phyloP scores from a whole-genome alignment of 2,113 vertebrate species.

The Gadus chalcogrammus region DNA sequence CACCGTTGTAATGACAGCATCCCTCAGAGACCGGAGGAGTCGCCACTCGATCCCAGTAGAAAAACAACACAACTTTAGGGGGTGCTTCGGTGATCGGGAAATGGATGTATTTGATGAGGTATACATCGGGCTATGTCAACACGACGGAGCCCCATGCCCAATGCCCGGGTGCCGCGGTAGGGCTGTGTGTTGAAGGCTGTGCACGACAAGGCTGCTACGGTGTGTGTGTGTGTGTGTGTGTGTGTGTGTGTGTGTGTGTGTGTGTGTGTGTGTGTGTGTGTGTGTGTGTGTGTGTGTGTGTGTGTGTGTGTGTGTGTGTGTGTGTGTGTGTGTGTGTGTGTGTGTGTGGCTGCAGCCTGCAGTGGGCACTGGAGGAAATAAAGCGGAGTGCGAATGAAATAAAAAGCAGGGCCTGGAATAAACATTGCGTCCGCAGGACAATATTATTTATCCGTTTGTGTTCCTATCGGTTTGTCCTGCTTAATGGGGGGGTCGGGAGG shows the following conservation, averaged over 20 bases:
- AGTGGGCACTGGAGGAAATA: conserved; percentile 49
- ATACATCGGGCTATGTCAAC: no score
- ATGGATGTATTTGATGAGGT: no score
- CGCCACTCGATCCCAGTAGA: no score
- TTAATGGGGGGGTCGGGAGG: background rate
- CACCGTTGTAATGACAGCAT: no score
- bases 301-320: conserved; percentile 2
- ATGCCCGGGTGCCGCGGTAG: no score
- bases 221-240: background rate
- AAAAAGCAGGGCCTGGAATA: conserved; percentile 67
- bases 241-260: background rate
- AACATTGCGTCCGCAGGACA: conserved; percentile 50
- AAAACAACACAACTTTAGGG: no score
- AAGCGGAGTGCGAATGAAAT: conserved; percentile 52
- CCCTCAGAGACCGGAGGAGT: no score
- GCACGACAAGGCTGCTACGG: background rate
- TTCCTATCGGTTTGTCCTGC: conserved; percentile 25
- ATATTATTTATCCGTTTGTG: conserved; percentile 15
- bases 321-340: background rate
- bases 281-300: conserved; percentile 5
- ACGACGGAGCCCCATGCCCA: no score
- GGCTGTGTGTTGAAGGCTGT: no score
- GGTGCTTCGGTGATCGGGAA: no score
- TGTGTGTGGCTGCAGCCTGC: conserved; percentile 51
- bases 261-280: background rate